A percentile compares a stretch with the other conserved stretches of the same genome.
Evolutionary conservation across 2,888 invertebrate species (phyloP).

Genomic region (Ethmia dodecea): DNA sequence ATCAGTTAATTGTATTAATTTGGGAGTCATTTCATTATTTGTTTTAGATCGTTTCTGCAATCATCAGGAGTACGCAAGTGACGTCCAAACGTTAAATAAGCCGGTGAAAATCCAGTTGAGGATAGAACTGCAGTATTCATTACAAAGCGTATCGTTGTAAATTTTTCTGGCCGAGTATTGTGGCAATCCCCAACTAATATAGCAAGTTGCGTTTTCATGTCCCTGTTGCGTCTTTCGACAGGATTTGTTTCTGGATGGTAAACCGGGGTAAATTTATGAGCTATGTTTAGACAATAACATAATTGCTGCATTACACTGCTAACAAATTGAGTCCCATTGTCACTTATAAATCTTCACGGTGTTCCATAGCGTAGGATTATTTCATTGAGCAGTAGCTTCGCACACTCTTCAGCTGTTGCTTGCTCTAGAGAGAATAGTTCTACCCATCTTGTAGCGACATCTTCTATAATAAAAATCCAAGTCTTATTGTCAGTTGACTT

Average conservation of each 20-base stretch:
- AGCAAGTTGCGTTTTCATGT: conserved; percentile 14
- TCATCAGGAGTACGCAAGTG: conserved; percentile 21
- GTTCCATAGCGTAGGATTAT: conserved; percentile 29
- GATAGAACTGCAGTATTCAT: conserved; percentile 2
- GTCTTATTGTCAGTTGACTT: conserved; percentile 14
- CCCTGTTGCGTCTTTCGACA: conserved; percentile 17
- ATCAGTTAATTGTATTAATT: conserved; percentile 4
- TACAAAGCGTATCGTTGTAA: conserved; percentile 13
- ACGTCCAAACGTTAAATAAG: conserved; percentile 23
- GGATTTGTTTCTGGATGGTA: conserved; percentile 26
- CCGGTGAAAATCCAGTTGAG: conserved; percentile 17
- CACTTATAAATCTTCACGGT: conserved; percentile 25
- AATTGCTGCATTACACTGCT: conserved; percentile 33
- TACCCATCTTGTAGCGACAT: conserved; percentile 22
- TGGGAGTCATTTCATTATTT: conserved; percentile 15
- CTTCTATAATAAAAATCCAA: conserved; percentile 25
- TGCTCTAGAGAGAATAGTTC: conserved; percentile 22
- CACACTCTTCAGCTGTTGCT: conserved; percentile 23
- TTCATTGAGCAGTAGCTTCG: conserved; percentile 25
- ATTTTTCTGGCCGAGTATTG: conserved; percentile 5
- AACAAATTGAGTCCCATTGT: too few species aligned
- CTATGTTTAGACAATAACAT: conserved; percentile 16
- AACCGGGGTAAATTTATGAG: conserved; percentile 23
- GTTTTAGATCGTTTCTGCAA: conserved; percentile 5
- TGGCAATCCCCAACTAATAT: conserved; percentile 15